Evolutionary conservation across 2,113 vertebrate genomes (phyloP).

Genomic region (Erythrocebus patas): DNA sequence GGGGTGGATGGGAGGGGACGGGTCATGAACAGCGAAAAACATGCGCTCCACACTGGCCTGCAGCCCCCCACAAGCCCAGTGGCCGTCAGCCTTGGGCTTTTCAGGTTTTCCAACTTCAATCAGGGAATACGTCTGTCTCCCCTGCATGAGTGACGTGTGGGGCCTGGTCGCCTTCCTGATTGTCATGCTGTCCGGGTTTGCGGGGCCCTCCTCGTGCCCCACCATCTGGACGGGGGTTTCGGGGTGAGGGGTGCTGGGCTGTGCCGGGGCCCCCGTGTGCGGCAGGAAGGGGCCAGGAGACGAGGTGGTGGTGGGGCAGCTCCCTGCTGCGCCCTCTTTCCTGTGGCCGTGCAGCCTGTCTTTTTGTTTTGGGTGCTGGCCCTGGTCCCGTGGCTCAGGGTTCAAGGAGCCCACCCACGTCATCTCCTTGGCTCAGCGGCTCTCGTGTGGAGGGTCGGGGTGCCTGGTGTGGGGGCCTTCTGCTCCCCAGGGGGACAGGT

Average conservation of each 20-base stretch:
- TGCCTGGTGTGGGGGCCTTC: too few species aligned
- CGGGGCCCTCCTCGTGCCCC: not conserved
- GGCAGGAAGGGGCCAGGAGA: too few species aligned
- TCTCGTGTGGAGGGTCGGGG: too few species aligned
- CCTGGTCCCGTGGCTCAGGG: rapidly evolving
- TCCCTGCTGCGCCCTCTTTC: too few species aligned
- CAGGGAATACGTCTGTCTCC: conserved; percentile 31
- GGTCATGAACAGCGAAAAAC: rapidly evolving
- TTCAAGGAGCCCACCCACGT: too few species aligned
- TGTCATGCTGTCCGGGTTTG: conserved; percentile 57
- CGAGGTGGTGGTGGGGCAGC: not conserved
- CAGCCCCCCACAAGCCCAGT: not conserved
- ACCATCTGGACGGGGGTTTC: not conserved
- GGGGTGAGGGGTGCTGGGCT: not conserved
- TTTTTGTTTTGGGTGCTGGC: not conserved
- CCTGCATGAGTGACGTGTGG: conserved; percentile 2
- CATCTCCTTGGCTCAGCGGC: too few species aligned
- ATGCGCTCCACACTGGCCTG: rapidly evolving
- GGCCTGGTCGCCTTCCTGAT: conserved; percentile 54
- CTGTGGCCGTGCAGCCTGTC: not conserved
- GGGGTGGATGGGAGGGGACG: not conserved
- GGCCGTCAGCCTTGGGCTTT: too few species aligned
- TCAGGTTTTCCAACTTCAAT: conserved; percentile 34
- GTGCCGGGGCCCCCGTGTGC: too few species aligned
- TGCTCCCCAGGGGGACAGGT: too few species aligned